Evolutionary conservation across 2,888 invertebrate species (phyloP), one percentile per base, ranked within the genome.

Genomic region (Sarcophaga carnaria): DNA sequence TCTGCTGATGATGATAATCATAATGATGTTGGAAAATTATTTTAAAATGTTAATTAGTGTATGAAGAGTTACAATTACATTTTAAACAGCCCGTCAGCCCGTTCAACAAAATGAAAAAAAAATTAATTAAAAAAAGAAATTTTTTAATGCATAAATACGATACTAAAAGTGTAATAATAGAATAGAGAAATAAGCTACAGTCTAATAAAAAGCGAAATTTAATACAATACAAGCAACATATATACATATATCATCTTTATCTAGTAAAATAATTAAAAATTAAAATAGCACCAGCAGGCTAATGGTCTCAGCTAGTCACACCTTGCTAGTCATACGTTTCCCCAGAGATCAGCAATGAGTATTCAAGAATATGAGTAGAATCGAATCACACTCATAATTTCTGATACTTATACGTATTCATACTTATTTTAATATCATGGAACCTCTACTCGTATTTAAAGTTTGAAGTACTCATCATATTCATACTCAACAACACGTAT

Each of bases 31-130:
- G 78, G 79, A 72, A 88, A 86, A 83, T 87, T 87, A 84, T 89
- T 89, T 89, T 80, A 86, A 88, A 88, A 89, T 89, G 89, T 89
- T 89, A 89, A 89, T 89, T 89, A 89, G 89, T 85, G 82, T 85
- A 83, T 37, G 54, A 54, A 17, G 85, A 89, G 85, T 88, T 88
- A 88, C 85, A 83, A 85, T 81, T 81, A 88, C 86, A 87, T 83
- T 87, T 85, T 37, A 37, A 80, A 79, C 78, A 84, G 66, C 76
- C 84, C 17, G 54, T 54, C 54, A 54, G 54, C 54, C 54, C 37
- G 37, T 54, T 54, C 5, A 54, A 54, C 54, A 14, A 17, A 54
- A 63, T 49, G 20, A 49, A 47, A 60, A 72, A 72, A 67, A 74
- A 17, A 72, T 54, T 54, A n/a, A 54, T 54, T 14, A 22, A 22